Conservation (phyloP, 2,113 vertebrate genomes). For the Thunnus maccoyii region DNA sequence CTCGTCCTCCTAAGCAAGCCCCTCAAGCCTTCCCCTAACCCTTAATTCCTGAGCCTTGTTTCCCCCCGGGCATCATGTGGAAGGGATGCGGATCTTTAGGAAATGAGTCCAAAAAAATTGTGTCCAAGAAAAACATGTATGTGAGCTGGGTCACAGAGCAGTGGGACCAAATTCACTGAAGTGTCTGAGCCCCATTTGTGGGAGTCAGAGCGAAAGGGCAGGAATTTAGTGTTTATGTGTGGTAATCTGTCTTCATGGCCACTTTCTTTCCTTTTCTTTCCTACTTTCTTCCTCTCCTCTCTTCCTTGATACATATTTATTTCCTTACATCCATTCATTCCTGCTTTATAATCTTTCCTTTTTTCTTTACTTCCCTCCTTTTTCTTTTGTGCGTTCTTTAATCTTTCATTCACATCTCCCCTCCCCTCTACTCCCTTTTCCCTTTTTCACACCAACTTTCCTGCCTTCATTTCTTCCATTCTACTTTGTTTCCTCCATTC, state of each 20-base stretch:
- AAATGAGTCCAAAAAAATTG: constrained; percentile 68
- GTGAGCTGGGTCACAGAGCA: constrained; percentile 46
- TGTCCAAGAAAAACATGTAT: constrained; percentile 77
- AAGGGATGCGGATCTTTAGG: constrained; percentile 65
- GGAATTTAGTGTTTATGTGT: constrained; percentile 7
- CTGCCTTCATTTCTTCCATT: constrained; percentile 29
- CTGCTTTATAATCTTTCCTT: background rate
- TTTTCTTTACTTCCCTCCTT: background rate
- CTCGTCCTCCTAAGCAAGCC: constrained; percentile 27
- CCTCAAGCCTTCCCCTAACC: constrained; percentile 42
- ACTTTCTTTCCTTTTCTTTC: background rate
- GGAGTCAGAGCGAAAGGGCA: constrained; percentile 43
- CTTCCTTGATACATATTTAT: background rate
- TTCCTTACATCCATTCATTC: background rate
- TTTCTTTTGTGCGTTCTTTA: background rate
- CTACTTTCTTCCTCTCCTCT: background rate
- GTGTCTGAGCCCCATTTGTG: constrained; percentile 39
- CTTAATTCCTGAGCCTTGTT: constrained; percentile 23
- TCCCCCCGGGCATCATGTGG: constrained; percentile 51
- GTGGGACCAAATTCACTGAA: constrained; percentile 50
- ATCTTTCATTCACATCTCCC: constrained; percentile 5
- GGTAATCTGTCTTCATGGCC: background rate
- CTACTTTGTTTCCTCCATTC: background rate
- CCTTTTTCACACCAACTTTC: constrained; percentile 31
- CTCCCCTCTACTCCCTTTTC: background rate